phyloP scores from a whole-genome alignment of 2,113 vertebrate genomes.

The Melospiza melodia region DNA sequence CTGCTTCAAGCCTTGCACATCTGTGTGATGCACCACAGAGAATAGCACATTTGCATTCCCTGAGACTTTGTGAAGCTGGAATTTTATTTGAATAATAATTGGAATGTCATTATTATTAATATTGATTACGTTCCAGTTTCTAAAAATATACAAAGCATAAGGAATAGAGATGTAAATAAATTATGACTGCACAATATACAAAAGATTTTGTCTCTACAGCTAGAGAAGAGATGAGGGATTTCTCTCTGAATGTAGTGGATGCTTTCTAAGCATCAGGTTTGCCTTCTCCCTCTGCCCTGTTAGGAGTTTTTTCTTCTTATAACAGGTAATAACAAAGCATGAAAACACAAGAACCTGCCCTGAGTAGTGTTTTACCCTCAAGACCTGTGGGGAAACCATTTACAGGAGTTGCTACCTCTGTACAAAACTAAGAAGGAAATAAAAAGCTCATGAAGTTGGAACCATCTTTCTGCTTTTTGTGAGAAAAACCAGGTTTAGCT shows the following conservation, averaged over 20 bases:
- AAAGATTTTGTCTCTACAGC: neutral
- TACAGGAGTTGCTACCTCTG: neutral
- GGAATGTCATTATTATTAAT: neutral
- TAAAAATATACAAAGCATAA: neutral
- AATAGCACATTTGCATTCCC: neutral
- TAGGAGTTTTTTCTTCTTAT: neutral
- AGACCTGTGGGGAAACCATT: neutral
- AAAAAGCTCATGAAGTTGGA: neutral
- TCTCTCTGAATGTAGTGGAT: neutral
- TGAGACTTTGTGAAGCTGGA: neutral
- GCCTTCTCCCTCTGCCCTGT: neutral
- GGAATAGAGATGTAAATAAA: neutral
- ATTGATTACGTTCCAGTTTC: neutral
- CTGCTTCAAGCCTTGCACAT: neutral
- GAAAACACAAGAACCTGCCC: neutral
- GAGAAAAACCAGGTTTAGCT: neutral
- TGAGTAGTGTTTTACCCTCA: neutral
- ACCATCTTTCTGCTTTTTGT: neutral
- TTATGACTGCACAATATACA: neutral
- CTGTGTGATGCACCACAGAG: neutral
- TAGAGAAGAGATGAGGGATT: neutral
- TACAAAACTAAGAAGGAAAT: neutral
- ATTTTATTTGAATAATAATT: neutral
- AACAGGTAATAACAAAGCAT: neutral
- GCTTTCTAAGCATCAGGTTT: neutral